Evolutionary conservation across 1,140 invertebrate genomes (phyloP).

Genomic region (Heliconius nattereri): DNA sequence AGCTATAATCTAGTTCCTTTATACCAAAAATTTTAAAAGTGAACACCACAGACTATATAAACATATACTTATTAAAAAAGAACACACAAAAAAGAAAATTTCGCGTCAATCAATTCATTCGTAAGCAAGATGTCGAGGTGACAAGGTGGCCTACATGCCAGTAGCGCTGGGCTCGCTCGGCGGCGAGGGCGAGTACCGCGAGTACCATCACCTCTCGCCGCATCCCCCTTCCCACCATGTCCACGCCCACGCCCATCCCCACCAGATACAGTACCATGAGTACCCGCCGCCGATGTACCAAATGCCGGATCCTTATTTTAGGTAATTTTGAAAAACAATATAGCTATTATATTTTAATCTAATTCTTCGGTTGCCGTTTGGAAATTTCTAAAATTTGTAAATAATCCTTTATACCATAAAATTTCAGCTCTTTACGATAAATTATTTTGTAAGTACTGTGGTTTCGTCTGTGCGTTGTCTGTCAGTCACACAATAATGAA

Average conservation of each 20-base stretch:
- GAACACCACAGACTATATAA: neutral
- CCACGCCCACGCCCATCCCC: conserved; percentile 44
- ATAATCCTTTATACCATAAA: no score
- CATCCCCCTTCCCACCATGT: conserved; percentile 43
- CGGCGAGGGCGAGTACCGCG: conserved; percentile 76
- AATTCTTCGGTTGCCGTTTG: neutral
- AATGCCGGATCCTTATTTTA: conserved; percentile 71
- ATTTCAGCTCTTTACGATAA: no score
- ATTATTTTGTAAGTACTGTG: no score
- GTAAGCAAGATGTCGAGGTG: conserved; percentile 61
- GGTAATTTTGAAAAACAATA: conserved; percentile 46
- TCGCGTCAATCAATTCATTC: conserved; percentile 7
- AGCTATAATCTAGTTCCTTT: conserved; percentile 7
- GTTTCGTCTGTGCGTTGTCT: no score
- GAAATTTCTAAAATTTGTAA: no score
- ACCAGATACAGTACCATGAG: conserved; percentile 58
- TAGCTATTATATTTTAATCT: neutral
- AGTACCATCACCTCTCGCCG: conserved; percentile 75
- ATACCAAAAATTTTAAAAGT: conserved; percentile 15
- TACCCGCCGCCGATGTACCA: conserved; percentile 75
- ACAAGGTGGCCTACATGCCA: conserved; percentile 79
- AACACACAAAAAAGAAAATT: neutral
- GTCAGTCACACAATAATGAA: no score
- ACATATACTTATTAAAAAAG: neutral
- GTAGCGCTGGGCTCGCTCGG: conserved; percentile 78